Evolutionary conservation across 2,888 invertebrate genomes (phyloP), one percentile per base, ranked within the genome.

Genomic region (Diarsia mendica): DNA sequence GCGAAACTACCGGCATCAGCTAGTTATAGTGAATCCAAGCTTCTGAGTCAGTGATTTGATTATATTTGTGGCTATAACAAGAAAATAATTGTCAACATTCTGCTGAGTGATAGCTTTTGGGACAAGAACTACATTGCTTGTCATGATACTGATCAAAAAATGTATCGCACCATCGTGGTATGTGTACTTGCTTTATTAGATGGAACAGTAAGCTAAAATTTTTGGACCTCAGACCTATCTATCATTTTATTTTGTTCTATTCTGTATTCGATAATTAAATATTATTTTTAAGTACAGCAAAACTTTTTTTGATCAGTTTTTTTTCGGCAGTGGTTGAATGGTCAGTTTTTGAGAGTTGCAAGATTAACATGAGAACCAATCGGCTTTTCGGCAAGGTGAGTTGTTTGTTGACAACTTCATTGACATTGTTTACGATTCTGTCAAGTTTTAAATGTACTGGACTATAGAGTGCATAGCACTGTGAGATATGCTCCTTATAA

Each of bases 341-440:
- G n/a, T 68, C 23, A 46, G 44, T 60, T 46, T 60, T 51, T 68
- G 51, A 79, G 49, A 51, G 33, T 55, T 23, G 33, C 49, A 39
- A 64, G 53, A n/a, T 64, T 48, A 63, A 28, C 11, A 76, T 76
- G 61, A 77, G 77, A 61, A 77, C 76, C 28, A 61, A 79, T 33
- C 61, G 9, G 28, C 20, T 23, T 63, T 48, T 65, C n/a, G 18
- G 8, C 9, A 39, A 39, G 46, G 64, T 68, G 18, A 79, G 61
- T 60, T 1, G 15, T 39, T 11, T 28, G 23, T 10, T 61, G 39
- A 48, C 13, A 39, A 46, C 13, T 13, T 58, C n/a, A 44, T 48
- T 28, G 79, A 78, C 66, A 33, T 48, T 58, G 13, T 6, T 23
- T 46, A 48, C n/a, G 23, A 33, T 20, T 67, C 33, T 23, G 23